phyloP scores from a whole-genome alignment of 2,888 invertebrate genomes.

The Trachelus iudaicus region DNA sequence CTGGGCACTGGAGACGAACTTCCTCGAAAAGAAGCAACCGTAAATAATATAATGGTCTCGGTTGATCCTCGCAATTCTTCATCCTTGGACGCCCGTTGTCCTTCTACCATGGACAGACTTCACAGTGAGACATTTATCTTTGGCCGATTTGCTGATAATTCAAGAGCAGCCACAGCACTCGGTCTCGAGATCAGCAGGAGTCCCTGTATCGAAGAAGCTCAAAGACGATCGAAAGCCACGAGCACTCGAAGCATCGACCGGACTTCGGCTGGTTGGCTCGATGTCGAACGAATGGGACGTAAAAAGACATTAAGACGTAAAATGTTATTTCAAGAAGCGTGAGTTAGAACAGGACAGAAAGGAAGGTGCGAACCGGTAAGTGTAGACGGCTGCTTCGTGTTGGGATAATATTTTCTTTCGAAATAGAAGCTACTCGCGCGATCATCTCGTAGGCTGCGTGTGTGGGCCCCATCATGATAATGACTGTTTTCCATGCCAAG shows the following conservation, averaged over 20 bases:
- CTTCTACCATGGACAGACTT: neutral
- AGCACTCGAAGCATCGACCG: neutral
- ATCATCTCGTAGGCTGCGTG: conserved; percentile 25
- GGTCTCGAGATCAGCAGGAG: neutral
- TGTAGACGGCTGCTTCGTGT: conserved; percentile 40
- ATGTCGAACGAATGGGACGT: neutral
- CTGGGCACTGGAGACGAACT: neutral
- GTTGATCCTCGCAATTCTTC: neutral
- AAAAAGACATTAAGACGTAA: neutral
- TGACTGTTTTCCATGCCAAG: neutral
- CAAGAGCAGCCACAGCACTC: neutral
- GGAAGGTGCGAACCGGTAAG: conserved; percentile 33
- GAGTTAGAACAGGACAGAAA: conserved; percentile 13
- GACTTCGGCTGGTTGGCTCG: neutral
- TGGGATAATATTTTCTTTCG: conserved; percentile 58
- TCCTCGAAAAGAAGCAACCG: neutral
- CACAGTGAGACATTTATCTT: neutral
- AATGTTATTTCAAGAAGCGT: neutral
- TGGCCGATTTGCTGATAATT: neutral
- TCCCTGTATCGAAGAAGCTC: neutral
- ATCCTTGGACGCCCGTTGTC: neutral
- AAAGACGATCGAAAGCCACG: neutral
- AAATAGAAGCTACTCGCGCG: conserved; percentile 54
- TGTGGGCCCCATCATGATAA: conserved; percentile 27
- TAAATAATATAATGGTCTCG: neutral